Conservation (phyloP, 2,888 invertebrate species). For the Drosophila bunnanda region DNA sequence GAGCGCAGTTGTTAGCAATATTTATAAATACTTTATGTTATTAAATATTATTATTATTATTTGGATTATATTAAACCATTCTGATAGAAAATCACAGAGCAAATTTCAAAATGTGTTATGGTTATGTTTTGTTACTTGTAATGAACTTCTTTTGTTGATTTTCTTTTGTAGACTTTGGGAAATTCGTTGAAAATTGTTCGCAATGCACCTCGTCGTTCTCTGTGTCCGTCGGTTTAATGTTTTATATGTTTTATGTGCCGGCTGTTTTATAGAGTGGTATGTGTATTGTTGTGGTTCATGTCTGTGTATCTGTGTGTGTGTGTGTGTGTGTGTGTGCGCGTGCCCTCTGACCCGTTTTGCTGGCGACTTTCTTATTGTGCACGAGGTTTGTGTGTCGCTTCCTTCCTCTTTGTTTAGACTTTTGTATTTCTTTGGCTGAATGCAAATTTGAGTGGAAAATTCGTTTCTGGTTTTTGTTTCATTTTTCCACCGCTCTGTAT, state of each 20-base stretch:
- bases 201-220: conserved; percentile 21
- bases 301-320: conserved; percentile 15
- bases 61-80: conserved; percentile 76
- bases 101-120: conserved; percentile 74
- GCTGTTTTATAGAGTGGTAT: conserved; percentile 5
- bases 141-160: conserved; percentile 40
- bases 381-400: conserved; percentile 19
- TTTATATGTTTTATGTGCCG: conserved; percentile 31
- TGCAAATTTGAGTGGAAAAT: conserved; percentile 47
- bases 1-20: conserved; percentile 59
- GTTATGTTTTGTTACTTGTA: conserved; percentile 39
- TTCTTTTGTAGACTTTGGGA: conserved; percentile 58
- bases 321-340: conserved; percentile 28
- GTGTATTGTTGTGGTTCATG: conserved; percentile 21
- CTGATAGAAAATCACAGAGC: conserved; percentile 82
- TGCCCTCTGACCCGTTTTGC: conserved; percentile 34
- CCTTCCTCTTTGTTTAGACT: conserved; percentile 37
- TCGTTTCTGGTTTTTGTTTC: conserved; percentile 59
- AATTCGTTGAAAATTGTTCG: conserved; percentile 73
- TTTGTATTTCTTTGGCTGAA: conserved; percentile 47
- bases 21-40: conserved; percentile 59
- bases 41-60: conserved; percentile 52
- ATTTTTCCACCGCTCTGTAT: conserved; percentile 58
- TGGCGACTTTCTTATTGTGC: conserved; percentile 29
- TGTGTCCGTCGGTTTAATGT: conserved; percentile 35